These are phyloP conservation scores for Eilema griseolum DNA, from an alignment of 2,888 invertebrate species.

Conservation along the genomic window DNA sequence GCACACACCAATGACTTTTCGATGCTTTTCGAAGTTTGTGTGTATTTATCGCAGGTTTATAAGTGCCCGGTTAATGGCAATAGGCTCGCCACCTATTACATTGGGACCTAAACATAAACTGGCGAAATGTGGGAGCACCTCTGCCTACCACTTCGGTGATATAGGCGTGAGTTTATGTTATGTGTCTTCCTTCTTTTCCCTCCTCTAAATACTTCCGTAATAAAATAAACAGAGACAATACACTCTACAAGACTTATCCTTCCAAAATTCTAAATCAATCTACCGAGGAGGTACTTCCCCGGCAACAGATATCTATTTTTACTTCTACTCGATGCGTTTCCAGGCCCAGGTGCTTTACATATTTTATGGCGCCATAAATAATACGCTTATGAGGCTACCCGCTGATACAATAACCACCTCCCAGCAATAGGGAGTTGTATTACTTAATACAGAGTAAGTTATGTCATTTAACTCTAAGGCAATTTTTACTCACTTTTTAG, in stretches of 20 bases:
- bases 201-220: too few relatives aligned
- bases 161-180: too few relatives aligned
- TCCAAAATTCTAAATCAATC: neutral
- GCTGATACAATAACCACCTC: slow-evolving; percentile 56
- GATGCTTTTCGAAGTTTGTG: too few relatives aligned
- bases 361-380: slow-evolving; percentile 74
- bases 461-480: slow-evolving; percentile 7
- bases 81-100: too few relatives aligned
- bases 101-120: too few relatives aligned
- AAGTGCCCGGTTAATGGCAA: too few relatives aligned
- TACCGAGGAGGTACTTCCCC: neutral
- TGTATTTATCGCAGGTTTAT: too few relatives aligned
- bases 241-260: neutral
- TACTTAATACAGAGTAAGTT: slow-evolving; percentile 13
- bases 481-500: neutral
- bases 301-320: slow-evolving; percentile 24
- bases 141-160: too few relatives aligned
- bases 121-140: too few relatives aligned
- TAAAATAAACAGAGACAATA: neutral
- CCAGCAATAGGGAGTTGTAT: slow-evolving; percentile 20
- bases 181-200: too few relatives aligned
- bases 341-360: slow-evolving; percentile 73
- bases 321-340: slow-evolving; percentile 52
- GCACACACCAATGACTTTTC: too few relatives aligned
- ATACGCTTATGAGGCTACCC: slow-evolving; percentile 51